Evolutionary conservation across 2,888 invertebrate species (phyloP), one percentile per base, ranked within the genome.

Genomic region (Minunthozetes semirufus): DNA sequence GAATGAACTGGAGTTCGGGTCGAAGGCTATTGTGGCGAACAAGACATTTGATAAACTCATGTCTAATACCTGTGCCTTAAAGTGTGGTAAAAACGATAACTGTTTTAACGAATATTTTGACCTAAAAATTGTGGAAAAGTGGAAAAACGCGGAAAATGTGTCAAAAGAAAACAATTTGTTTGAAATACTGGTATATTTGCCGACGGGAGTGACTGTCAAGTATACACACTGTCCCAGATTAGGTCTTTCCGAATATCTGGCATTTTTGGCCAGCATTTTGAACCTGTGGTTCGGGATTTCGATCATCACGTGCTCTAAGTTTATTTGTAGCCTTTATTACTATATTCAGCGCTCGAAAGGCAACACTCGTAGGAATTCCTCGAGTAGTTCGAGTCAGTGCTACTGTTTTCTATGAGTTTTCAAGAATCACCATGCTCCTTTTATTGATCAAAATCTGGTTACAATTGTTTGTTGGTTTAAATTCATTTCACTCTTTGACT

Each of bases 41-140:
- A 68, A 68, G 27, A 68, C 38, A 9, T 68, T 68, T 15, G 68
- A 68, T 8, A 68, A 15, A 38, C n/a, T 33, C 13, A 46, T 68
- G 19, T 68, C 68, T 9, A n/a, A 68, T 38, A 17, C 13, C n/a
- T 68, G 68, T 68, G 38, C 38, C 11, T 11, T 1, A 68, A 19
- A 42, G 11, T 68, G 68, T 22, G 29, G 68, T 15, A 15, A 19
- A 68, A 22, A 29, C 9, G 27, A 29, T 6, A 46, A 68, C 46
- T 68, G 68, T 68, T 22, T 27, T 38, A 33, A 33, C 11, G 68
- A 68, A 38, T 33, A 22, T 13, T 68, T 68, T 33, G 46, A 33
- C 1, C 9, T 68, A 1, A 68, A 38, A 38, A 68, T 68, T 15
- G 38, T 68, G 8, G 68, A 68, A 38, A 46, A 68, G 27, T 56